These are phyloP conservation scores for Sinosuthora webbiana DNA, from an alignment of 2,113 vertebrate genomes.

Conservation along the genomic window DNA sequence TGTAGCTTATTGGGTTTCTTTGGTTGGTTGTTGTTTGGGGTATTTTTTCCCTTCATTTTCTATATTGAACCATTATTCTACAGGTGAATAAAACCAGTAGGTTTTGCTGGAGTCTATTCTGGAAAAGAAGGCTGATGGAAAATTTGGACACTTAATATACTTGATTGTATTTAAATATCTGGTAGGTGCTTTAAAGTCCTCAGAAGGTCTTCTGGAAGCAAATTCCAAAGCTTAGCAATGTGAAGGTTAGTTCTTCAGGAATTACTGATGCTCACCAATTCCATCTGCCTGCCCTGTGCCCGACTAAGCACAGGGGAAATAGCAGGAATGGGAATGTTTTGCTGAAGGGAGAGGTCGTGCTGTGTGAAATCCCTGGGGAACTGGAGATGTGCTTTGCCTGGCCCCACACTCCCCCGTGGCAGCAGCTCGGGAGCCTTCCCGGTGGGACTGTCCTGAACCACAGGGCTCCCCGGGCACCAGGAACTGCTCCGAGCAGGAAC, in stretches of 20 bases:
- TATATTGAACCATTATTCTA: not conserved
- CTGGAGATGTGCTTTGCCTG: not conserved
- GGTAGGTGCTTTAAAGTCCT: not conserved
- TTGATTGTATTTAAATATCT: not conserved
- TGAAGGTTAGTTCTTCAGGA: not conserved
- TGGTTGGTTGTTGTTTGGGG: not conserved
- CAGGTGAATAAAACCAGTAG: not conserved
- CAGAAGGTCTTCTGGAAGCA: not conserved
- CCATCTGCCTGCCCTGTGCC: not conserved
- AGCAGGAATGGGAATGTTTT: not conserved
- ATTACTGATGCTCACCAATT: not conserved
- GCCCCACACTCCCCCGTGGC: not conserved
- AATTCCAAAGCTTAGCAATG: not conserved
- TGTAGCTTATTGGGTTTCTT: not conserved
- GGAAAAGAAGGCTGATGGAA: not conserved
- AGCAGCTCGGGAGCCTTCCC: not conserved
- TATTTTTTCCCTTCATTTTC: not conserved
- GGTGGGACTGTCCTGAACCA: accelerated
- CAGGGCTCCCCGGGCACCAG: not conserved
- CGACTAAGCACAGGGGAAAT: not conserved
- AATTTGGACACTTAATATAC: not conserved
- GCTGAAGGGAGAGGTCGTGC: not conserved
- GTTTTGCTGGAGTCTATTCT: not conserved
- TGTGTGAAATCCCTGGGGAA: not conserved
- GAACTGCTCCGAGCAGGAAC: not conserved